Conservation (phyloP, 2,888 invertebrate species). For the Crepidodera aurea region DNA sequence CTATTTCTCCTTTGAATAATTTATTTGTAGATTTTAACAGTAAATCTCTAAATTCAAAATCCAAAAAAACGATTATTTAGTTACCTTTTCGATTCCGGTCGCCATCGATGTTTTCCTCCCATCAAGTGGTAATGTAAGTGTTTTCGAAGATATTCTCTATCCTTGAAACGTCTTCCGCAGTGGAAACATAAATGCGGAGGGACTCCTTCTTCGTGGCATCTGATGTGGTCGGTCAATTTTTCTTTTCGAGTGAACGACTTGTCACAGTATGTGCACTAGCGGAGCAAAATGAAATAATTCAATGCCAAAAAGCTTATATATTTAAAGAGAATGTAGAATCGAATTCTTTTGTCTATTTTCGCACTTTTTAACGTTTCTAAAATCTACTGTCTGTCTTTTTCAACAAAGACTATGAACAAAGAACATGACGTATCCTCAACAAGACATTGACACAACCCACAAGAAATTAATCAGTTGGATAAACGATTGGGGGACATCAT, state of each 20-base stretch:
- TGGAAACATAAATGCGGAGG: slow-evolving; percentile 36
- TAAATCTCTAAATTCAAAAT: no score
- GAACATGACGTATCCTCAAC: no score
- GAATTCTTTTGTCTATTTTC: no score
- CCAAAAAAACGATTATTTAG: no score
- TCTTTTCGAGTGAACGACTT: slow-evolving; percentile 40
- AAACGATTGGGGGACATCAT: no score
- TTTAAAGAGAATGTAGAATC: no score
- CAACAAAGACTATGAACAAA: no score
- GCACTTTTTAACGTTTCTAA: no score
- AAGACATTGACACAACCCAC: no score
- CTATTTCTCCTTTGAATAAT: no score
- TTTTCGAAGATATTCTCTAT: slow-evolving; percentile 37
- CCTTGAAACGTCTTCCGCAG: slow-evolving; percentile 36
- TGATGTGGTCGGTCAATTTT: slow-evolving; percentile 37
- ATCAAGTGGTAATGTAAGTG: slow-evolving; percentile 36
- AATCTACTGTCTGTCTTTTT: neutral
- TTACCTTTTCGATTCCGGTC: slow-evolving; percentile 24
- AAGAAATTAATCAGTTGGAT: no score
- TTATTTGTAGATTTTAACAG: no score
- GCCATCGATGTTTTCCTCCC: slow-evolving; percentile 28
- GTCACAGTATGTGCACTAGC: slow-evolving; percentile 39
- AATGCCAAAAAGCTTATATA: neutral
- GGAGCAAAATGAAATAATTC: neutral
- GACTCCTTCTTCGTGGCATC: slow-evolving; percentile 38